phyloP scores from a whole-genome alignment of 1,140 invertebrate genomes.

The Ephestia elutella region DNA sequence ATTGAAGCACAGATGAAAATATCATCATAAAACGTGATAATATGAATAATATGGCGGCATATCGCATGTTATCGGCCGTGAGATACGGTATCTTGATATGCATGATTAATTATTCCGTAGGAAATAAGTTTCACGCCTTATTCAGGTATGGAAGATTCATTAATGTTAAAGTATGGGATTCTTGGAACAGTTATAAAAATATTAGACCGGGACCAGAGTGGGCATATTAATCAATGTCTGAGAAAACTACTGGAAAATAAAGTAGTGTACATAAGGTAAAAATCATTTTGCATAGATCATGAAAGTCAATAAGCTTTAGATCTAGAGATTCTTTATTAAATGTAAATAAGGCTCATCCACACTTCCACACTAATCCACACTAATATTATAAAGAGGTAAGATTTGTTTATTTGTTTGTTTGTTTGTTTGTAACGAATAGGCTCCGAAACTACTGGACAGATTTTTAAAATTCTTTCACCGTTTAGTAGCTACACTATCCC shows the following conservation, averaged over 20 bases:
- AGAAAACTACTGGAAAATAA: neutral
- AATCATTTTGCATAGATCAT: neutral
- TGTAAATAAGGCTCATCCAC: too few species aligned
- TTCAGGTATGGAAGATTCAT: neutral
- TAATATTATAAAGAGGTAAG: too few species aligned
- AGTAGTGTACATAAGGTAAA: neutral
- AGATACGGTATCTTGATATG: conserved; percentile 8
- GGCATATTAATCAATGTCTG: neutral
- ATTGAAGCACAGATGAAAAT: neutral
- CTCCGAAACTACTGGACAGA: too few species aligned
- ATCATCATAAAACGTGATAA: neutral
- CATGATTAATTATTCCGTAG: conserved; percentile 10
- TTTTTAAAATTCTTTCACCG: too few species aligned
- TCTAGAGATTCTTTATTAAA: too few species aligned
- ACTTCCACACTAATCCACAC: too few species aligned
- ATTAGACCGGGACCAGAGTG: neutral
- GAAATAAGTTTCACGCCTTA: conserved; percentile 10
- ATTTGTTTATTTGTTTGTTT: too few species aligned
- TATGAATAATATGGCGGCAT: neutral
- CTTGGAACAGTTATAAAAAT: neutral
- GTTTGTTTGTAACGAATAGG: too few species aligned
- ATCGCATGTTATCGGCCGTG: neutral
- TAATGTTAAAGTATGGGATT: neutral
- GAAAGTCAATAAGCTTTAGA: too few species aligned
- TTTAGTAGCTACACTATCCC: too few species aligned